phyloP scores from a whole-genome alignment of 2,888 invertebrate genomes.

The Lysandra bellargus region DNA sequence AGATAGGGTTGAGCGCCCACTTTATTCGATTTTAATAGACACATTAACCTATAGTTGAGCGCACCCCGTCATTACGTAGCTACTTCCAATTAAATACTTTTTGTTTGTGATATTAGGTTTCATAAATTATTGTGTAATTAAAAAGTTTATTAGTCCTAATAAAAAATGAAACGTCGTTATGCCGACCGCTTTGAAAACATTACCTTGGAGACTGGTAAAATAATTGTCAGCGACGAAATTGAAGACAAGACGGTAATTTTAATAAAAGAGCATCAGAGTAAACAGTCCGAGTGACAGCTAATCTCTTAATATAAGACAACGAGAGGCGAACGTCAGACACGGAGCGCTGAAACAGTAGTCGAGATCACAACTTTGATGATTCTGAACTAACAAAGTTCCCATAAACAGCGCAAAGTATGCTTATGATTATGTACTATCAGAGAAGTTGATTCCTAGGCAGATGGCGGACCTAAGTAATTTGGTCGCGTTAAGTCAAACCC shows the following conservation, averaged over 20 bases:
- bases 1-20: slow-evolving; percentile 60
- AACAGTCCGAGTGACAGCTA: slow-evolving; percentile 57
- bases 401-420: background rate
- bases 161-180: background rate
- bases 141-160: background rate
- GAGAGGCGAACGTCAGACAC: slow-evolving; percentile 64
- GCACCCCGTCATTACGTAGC: slow-evolving; percentile 25
- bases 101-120: slow-evolving; percentile 17
- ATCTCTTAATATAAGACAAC: slow-evolving; percentile 63
- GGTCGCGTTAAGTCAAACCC: too few species aligned
- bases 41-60: slow-evolving; percentile 23
- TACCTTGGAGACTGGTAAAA: background rate
- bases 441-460: too few species aligned
- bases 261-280: slow-evolving; percentile 54
- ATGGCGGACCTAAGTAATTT: too few species aligned
- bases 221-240: background rate
- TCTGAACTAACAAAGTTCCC: background rate
- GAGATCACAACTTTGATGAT: background rate
- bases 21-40: slow-evolving; percentile 24
- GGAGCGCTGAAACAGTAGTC: background rate
- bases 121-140: slow-evolving; percentile 21
- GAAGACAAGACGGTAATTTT: slow-evolving; percentile 38
- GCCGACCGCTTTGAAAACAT: slow-evolving; percentile 14
- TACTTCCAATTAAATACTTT: background rate
- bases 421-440: background rate